Evolutionary conservation across 2,797 vertebrate genomes (phyloP), one percentile per base, ranked within the genome.

Genomic region (Petrocephalus sullivani): DNA sequence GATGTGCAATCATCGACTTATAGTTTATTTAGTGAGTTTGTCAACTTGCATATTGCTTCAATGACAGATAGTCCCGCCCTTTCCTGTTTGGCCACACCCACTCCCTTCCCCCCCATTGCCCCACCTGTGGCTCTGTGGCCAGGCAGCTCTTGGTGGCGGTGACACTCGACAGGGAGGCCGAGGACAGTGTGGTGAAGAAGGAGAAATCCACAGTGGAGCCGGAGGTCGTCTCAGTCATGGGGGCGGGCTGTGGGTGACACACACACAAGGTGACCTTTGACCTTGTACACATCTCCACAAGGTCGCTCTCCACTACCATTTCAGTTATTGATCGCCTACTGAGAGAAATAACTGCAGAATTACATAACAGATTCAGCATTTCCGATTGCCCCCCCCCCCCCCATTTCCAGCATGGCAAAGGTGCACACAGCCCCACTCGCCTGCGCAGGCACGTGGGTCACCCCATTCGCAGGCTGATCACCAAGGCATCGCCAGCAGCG

Each of bases 401-500:
- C 21, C 23, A 28, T 67, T 33, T 12, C 28, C 28, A 14, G 64
- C 23, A 67, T 33, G 64, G 28, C 64, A 33, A 67, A 67, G 12
- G 61, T 33, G 37, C 71, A 19, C 37, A 14, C 37, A 0, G 71
- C 16, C 6, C 1, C 56, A 12, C 92, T 90, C 88, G 95, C 96
- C 90, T 95, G 93, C 87, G 93, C 82, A 88, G 94, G 86, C 0
- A 87, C 61, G 28, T 84, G 91, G 19, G 86, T 28, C 19, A 87
- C 91, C 41, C 95, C 93, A 58, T 12, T 90, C 90, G 93, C 94
- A 28, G 90, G 88, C 89, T 67, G 92, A 89, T 88, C 91, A 37
- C 92, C 91, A 75, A 85, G 60, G 90, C 96, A 96, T 61, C 88
- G 41, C 10, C 93, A 92, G 91, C 96, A 96, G 85, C 90, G 91